Evolutionary conservation across 1,140 invertebrate genomes (phyloP), one percentile per base, ranked within the genome.

Genomic region (Adelges cooleyi): DNA sequence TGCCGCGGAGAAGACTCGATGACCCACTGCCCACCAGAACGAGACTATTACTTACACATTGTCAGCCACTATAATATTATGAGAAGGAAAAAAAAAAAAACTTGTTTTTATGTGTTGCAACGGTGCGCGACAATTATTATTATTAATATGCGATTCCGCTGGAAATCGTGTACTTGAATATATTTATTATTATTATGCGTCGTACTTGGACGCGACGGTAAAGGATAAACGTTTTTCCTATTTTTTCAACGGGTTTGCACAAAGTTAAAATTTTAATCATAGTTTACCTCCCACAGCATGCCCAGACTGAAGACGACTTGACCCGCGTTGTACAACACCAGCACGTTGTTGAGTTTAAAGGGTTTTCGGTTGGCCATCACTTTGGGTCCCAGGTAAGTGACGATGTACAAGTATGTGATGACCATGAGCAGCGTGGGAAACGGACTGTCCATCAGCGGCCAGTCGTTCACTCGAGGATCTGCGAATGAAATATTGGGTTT

Each of bases 401-500:
- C 88, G 67, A 85, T 80, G 70, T 86, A 87, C 0, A 94, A 79
- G 72, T 94, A 94, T 3, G 83, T 77, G 9, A 87, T 73, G 20
- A 93, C 89, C 76, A 93, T 86, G 10, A 84, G 75, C 2, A 95
- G 72, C 1, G 92, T 94, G 0, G 91, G 89, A 50, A 90, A 77
- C 0, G 92, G 92, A 29, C 87, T 87, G 65, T 89, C 83, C 87
- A 97, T 95, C 1, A 97, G 76, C 0, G 90, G 85, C 88, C 92
- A 96, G 74, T 89, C 84, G 73, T 84, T 84, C 27, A 95, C 90
- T 69, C 94, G 78, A 2, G 88, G 87, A 80, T 95, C 92, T 84
- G 77, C 68, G 72, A 69, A 53, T 25, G n/a, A 29, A 49, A 50
- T 69, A 42, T 15, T 36, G n/a, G 40, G 13, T 29, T 44, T 23